Evolutionary conservation across 1,140 invertebrate genomes (phyloP), one percentile per base, ranked within the genome.

Genomic region (Vanessa tameamea): DNA sequence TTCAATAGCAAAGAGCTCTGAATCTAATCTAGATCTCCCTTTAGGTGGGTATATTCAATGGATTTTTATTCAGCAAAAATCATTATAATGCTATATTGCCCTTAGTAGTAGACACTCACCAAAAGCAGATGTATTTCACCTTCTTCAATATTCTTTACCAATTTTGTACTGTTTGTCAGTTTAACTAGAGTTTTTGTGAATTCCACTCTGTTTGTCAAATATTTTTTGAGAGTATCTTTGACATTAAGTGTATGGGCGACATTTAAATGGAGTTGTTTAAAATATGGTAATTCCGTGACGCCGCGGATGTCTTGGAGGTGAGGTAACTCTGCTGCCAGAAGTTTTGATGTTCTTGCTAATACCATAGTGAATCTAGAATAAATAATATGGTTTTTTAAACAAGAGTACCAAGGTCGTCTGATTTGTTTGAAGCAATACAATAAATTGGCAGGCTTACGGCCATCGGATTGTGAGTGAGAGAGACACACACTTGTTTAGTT

Each of bases 221-320:
- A 89, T n/a, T 85, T 78, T 47, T 77, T 80, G 14, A 90, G n/a
- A 8, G 79, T 74, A 26, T 69, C 80, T 1, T 68, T 65, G 0
- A 85, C 82, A 20, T 84, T 69, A 13, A 92, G 72, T 9, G 83
- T 89, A 43, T 86, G 86, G 0, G 87, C 84, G 0, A 92, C 73
- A 51, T 83, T 76, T 3, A 66, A n/a, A 0, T 78, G 69, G 0
- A 91, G 61, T 13, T 85, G 71, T 55, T 86, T 82, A 7, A 92
- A 64, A 57, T 86, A 89, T 9, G 77, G 72, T 1, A 86, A 43
- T 1, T 86, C 74, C 15, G 72, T 86, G 37, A 92, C 72, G 0
- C 89, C 89, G 2, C 80, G 72, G 5, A 91, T 66, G 75, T 91
- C 87, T 48, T 87, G 82, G 0, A 92, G 73, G 47, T 92, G 84